Evolutionary conservation across 1,140 invertebrate genomes (phyloP), one percentile per base, ranked within the genome.

Genomic region (Popillia japonica): DNA sequence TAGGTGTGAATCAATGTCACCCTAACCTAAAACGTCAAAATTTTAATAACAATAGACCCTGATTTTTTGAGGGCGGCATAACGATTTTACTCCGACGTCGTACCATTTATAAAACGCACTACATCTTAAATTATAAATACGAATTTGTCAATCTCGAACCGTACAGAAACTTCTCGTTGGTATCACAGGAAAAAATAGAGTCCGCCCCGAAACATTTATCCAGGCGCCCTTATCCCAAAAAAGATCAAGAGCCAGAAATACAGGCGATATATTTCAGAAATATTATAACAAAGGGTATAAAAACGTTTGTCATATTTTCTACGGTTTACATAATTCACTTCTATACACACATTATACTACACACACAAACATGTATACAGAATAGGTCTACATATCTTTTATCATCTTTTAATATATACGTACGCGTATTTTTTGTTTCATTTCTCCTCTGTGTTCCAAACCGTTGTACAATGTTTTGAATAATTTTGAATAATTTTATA

Each of bases 401-500:
- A 72, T 77, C 27, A 59, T 77, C 14, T 20, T 55, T 61, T 55
- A 42, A n/a, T 77, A 17, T 40, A 44, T 40, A 34, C 59, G 42
- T 79, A 59, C 34, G 73, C 73, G 61, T 77, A 73, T 77, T 64
- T 9, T 27, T 77, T 20, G 76, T 75, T 74, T 77, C 74, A 40
- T 61, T 80, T 72, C 55, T 75, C 76, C 41, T 41, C 17, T 76
- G 17, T 80, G 78, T 81, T 80, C 22, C 22, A 9, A 14, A 22
- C 27, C 20, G 20, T 68, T 20, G 61, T 68, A 68, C 61, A 77
- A 78, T 83, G 81, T 80, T 82, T 83, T 83, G 82, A 83, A 83
- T 83, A 83, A 83, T 81, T 83, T 83, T 83, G 82, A 83, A 83
- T 83, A 83, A 82, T 83, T 83, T 83, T 82, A 81, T 81, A 61